Percentiles rank a stretch among this genome's conserved stretches.
Evolutionary conservation across 2,113 vertebrate species (phyloP).

Genomic region (Ranitomeya imitator): DNA sequence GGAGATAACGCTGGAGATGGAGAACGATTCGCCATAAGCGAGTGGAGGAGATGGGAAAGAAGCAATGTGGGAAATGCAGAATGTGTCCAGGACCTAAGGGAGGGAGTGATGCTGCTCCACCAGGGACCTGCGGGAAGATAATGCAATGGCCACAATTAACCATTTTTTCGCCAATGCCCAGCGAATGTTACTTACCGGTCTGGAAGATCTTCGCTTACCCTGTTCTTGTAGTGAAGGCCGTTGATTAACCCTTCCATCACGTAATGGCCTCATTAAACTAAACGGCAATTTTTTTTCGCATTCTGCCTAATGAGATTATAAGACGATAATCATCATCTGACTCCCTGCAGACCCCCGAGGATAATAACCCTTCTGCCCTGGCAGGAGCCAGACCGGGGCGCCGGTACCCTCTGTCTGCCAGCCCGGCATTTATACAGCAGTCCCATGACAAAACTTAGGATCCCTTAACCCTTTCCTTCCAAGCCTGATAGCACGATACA

Average conservation of each 20-base stretch:
- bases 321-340: background rate
- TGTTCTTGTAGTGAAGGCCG: background rate
- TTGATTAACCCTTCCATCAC: background rate
- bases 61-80: background rate
- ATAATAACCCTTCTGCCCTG: background rate
- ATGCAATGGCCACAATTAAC: conserved; percentile 8
- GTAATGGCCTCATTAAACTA: background rate
- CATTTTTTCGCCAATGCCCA: background rate
- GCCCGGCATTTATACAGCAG: background rate
- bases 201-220: background rate
- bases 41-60: conserved; percentile 13
- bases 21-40: background rate
- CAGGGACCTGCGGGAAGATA: background rate
- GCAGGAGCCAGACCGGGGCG: background rate
- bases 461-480: conserved; percentile 25
- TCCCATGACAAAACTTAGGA: background rate
- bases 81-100: background rate
- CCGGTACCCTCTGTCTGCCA: background rate
- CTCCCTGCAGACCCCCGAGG: background rate
- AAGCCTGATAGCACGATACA: background rate
- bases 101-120: background rate
- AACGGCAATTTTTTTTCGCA: background rate
- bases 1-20: conserved; percentile 6
- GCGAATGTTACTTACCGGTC: conserved; percentile 3
- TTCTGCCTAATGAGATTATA: background rate